Evolutionary conservation across 2,113 vertebrate genomes (phyloP).

Genomic region (Cyanoderma ruficeps): DNA sequence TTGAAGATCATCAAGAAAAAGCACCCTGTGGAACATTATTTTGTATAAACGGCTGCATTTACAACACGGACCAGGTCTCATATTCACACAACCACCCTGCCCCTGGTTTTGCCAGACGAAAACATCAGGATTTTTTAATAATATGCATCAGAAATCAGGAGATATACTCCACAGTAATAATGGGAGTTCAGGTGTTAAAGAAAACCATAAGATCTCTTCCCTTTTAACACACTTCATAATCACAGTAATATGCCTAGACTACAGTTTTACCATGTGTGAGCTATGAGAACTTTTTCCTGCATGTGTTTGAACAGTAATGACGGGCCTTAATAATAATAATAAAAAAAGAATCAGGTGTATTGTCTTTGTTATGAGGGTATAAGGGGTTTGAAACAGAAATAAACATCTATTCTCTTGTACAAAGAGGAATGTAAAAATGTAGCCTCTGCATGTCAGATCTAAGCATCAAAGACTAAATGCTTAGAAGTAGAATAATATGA

Average conservation of each 20-base stretch:
- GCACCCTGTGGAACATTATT: background rate
- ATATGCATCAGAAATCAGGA: background rate
- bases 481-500: background rate
- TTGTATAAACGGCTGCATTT: background rate
- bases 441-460: background rate
- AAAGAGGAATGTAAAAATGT: background rate
- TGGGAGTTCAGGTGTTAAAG: background rate
- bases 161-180: background rate
- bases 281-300: background rate
- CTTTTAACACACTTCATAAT: background rate
- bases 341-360: background rate
- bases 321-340: background rate
- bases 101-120: background rate
- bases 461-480: slow-evolving; percentile 28
- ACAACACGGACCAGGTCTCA: background rate
- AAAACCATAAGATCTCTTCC: background rate
- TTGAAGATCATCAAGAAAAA: background rate
- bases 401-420: background rate
- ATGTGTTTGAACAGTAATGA: background rate
- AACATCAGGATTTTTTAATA: background rate
- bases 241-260: background rate
- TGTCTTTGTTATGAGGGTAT: background rate
- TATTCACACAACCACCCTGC: background rate
- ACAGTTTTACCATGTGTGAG: background rate
- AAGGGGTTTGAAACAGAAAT: background rate